Conservation (phyloP, 1,140 invertebrate species). For the Ganaspis sp. region DNA sequence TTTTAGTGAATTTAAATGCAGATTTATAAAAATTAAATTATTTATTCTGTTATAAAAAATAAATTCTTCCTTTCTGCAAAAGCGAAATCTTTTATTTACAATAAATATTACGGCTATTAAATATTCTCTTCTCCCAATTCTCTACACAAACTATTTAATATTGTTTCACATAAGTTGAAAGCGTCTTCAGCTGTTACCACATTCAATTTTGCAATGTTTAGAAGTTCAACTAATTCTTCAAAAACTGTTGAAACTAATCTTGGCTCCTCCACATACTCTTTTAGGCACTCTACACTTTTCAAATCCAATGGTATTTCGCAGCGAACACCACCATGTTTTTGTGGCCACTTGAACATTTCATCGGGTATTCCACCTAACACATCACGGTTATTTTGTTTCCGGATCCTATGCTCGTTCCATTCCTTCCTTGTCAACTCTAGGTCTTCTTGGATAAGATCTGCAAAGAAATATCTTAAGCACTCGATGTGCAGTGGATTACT, state of each 20-base stretch:
- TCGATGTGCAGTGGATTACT: conserved; percentile 18
- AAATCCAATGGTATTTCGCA: not conserved
- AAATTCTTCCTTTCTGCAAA: too few species aligned
- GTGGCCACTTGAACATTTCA: not conserved
- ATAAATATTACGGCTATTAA: too few species aligned
- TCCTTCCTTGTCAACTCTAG: not conserved
- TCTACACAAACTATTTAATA: not conserved
- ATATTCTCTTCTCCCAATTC: not conserved
- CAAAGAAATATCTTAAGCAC: conserved; percentile 36
- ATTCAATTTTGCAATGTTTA: not conserved
- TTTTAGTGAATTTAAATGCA: too few species aligned
- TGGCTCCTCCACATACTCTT: not conserved
- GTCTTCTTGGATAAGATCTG: conserved; percentile 12
- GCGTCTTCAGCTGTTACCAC: conserved; percentile 19
- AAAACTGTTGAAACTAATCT: not conserved
- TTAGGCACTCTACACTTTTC: not conserved
- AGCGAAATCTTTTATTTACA: not conserved
- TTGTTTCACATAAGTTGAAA: not conserved
- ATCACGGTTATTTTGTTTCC: conserved; percentile 16
- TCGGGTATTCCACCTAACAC: conserved; percentile 19
- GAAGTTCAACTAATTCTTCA: not conserved
- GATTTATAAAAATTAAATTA: too few species aligned
- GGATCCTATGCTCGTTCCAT: conserved; percentile 32
- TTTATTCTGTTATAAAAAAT: too few species aligned
- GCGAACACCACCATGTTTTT: not conserved